Base-by-base conservation (phyloP, 2,797 vertebrate species). In the Mormyrus proboscirostris region DNA sequence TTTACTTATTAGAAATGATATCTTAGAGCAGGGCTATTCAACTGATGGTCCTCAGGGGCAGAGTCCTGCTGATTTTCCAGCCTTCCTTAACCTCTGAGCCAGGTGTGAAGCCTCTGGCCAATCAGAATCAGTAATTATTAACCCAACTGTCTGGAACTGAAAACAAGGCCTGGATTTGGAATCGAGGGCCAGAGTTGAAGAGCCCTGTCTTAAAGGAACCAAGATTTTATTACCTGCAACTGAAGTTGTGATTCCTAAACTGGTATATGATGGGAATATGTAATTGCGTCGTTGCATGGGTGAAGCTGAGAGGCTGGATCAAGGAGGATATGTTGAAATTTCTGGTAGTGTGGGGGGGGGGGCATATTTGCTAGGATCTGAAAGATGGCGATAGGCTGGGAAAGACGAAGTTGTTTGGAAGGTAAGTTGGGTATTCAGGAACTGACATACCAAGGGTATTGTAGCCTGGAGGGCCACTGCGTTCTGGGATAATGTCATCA, bases 401-500 rank as follows among this genome's bases (percentile, higher is more conserved):
- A 44, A 14, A 12, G 38, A 19, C 44, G 14, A 44, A 41, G 16
- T 79, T 76, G 69, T 41, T 79, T 7, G 16, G 73, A 79, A 44
- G 73, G 38, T 79, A 44, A 44, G 73, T 41, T 44, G 73, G 73
- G 6, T 79, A 2, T 79, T 44, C 38, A n/a, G 38, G 73, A 79
- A 79, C 38, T n/a, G 73, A 79, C 14, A 10, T 41, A 44, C 19
- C 38, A 44, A n/a, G 38, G 73, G 14, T 44, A 79, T 41, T 79
- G 73, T 44, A 44, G 33, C 16, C 41, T 79, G 73, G 73, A n/a
- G 38, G 73, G 73, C 16, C 73, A 44, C 6, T 44, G 41, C 73
- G 44, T 44, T 79, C 92, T 91, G 53, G 86, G 57, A 55, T 89
- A 84, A 53, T 50, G 7, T 14, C 8, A 88, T 65, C 53, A 9